Conservation (phyloP, 2,888 invertebrate genomes). For the Polietes domitor region DNA sequence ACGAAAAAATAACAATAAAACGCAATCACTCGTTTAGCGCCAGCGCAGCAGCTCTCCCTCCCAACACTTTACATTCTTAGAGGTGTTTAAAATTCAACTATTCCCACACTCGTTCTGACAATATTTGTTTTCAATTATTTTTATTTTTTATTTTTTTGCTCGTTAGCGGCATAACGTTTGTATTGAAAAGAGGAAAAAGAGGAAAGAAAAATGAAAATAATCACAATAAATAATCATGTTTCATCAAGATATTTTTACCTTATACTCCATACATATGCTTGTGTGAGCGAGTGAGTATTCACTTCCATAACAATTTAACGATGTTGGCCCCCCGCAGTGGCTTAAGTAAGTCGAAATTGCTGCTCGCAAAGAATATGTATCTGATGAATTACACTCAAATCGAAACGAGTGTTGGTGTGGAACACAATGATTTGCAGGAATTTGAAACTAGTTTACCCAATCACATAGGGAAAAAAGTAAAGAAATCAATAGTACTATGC, state of each 20-base stretch:
- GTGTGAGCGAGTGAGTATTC: too few relatives aligned
- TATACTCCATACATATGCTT: neutral
- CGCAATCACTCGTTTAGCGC: neutral
- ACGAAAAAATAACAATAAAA: slow-evolving; percentile 5
- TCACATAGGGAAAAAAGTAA: too few relatives aligned
- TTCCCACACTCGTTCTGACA: slow-evolving; percentile 40
- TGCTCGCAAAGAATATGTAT: neutral
- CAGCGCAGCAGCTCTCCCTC: neutral
- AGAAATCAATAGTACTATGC: too few relatives aligned
- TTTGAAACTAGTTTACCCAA: too few relatives aligned
- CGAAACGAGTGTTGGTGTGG: neutral
- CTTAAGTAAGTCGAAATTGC: neutral
- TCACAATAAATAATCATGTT: slow-evolving; percentile 46
- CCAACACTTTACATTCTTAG: slow-evolving; percentile 17
- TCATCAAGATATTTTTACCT: slow-evolving; percentile 33
- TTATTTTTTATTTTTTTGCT: slow-evolving; percentile 32
- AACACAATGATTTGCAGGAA: too few relatives aligned
- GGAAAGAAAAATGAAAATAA: slow-evolving; percentile 16
- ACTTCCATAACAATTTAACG: too few relatives aligned
- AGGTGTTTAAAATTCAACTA: slow-evolving; percentile 21
- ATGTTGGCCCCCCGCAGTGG: neutral
- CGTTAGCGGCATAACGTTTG: slow-evolving; percentile 27
- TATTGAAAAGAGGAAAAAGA: slow-evolving; percentile 22
- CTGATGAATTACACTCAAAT: neutral
- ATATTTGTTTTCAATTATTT: slow-evolving; percentile 19